These are phyloP conservation scores for Etheostoma perlongum DNA, from an alignment of 2,797 vertebrate genomes.

Conservation along the genomic window DNA sequence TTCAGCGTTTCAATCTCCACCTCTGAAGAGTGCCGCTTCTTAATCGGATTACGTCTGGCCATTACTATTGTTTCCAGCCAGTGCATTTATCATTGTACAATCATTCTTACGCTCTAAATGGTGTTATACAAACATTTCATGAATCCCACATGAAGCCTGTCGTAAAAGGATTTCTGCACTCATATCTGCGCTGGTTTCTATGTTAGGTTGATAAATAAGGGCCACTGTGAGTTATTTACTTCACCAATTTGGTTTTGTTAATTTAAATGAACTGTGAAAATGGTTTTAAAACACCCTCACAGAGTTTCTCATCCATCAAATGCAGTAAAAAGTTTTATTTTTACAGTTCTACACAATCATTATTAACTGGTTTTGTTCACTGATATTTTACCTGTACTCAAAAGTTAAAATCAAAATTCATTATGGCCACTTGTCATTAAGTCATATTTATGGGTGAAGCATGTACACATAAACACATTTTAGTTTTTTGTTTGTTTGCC, in stretches of 20 bases:
- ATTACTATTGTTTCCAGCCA: too few species aligned
- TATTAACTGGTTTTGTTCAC: neutral
- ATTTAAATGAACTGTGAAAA: slow-evolving; percentile 33
- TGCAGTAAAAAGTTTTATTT: slow-evolving; percentile 20
- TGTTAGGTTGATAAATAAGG: too few species aligned
- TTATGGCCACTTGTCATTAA: neutral
- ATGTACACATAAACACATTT: slow-evolving; percentile 8
- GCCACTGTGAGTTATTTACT: neutral
- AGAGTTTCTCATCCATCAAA: slow-evolving; percentile 16
- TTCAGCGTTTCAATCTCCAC: too few species aligned
- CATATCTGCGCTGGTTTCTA: too few species aligned
- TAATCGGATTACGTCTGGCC: too few species aligned
- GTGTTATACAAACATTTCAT: too few species aligned
- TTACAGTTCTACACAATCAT: neutral
- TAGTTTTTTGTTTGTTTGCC: slow-evolving; percentile 15
- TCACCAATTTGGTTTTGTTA: slow-evolving; percentile 24
- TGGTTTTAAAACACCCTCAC: slow-evolving; percentile 5
- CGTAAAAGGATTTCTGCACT: too few species aligned
- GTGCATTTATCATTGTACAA: too few species aligned
- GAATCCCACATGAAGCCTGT: too few species aligned
- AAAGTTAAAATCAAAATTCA: neutral
- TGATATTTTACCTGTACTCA: neutral
- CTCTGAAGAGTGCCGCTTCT: too few species aligned
- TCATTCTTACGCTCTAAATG: too few species aligned
- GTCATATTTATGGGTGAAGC: neutral